Conservation (phyloP, 2,797 vertebrate genomes). For the Platalea minor region DNA sequence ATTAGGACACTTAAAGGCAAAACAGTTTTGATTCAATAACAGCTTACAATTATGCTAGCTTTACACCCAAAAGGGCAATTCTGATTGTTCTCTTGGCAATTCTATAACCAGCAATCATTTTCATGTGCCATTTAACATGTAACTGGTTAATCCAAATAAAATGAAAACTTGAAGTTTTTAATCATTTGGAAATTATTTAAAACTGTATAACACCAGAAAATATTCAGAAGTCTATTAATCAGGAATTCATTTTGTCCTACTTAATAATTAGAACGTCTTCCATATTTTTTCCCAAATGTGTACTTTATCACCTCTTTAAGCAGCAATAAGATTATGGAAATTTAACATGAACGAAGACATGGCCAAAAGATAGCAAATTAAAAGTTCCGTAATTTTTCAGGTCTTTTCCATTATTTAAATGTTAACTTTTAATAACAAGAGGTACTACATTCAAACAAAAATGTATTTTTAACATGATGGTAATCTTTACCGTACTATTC, state of each 20-base stretch:
- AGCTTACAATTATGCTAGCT: background rate
- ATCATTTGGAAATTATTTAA: background rate
- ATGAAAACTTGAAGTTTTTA: background rate
- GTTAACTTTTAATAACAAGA: background rate
- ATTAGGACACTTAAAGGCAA: background rate
- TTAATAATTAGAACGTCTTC: background rate
- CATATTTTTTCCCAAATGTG: background rate
- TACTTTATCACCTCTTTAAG: background rate
- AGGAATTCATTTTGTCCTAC: background rate
- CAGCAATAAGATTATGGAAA: background rate
- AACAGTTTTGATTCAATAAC: background rate
- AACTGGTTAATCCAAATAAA: background rate
- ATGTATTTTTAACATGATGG: background rate
- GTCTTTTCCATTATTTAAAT: background rate
- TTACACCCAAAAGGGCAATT: background rate
- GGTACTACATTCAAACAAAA: background rate
- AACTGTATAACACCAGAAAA: background rate
- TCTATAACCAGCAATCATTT: background rate
- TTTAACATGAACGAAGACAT: background rate
- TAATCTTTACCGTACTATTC: background rate
- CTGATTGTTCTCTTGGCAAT: background rate
- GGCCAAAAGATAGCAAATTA: background rate
- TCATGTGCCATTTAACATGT: background rate
- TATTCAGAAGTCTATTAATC: background rate
- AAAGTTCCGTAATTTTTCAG: background rate